phyloP scores from a whole-genome alignment of 2,113 vertebrate species.

The Datnioides undecimradiatus region DNA sequence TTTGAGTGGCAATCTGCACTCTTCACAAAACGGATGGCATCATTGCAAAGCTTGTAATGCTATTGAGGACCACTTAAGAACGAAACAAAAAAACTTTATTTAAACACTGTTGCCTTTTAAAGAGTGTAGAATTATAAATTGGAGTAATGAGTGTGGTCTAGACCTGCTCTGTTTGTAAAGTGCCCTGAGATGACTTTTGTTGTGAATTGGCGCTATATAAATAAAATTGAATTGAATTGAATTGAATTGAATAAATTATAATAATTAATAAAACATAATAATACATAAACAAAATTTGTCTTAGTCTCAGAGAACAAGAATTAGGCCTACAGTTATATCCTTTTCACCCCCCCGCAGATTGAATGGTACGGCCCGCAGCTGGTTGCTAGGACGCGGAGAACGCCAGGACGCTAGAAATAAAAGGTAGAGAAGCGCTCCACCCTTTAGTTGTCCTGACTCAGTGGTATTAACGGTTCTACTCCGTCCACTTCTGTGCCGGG shows the following conservation, averaged over 20 bases:
- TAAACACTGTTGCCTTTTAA: too few species aligned
- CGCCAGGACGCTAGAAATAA: conserved; percentile 13
- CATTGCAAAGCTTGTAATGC: neutral
- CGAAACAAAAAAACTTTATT: neutral
- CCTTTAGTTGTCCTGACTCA: neutral
- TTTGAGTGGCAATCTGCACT: neutral
- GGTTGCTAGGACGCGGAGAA: conserved; percentile 61
- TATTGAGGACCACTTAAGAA: too few species aligned
- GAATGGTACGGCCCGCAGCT: conserved; percentile 32
- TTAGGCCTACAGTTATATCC: neutral
- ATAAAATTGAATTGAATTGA: too few species aligned
- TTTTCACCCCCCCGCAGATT: neutral
- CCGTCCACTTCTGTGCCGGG: neutral
- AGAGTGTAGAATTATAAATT: neutral
- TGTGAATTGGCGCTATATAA: too few species aligned
- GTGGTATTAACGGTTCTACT: neutral
- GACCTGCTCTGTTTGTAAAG: too few species aligned
- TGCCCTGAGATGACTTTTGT: too few species aligned
- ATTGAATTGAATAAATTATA: too few species aligned
- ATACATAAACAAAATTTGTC: neutral
- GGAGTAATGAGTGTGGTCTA: too few species aligned
- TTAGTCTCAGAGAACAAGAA: too few species aligned
- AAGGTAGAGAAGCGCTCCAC: neutral
- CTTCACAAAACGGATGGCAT: neutral
- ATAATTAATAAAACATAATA: too few species aligned